Evolutionary conservation across 2,113 vertebrate species (phyloP), one percentile per base, ranked within the genome.

Genomic region (Spermophilus dauricus): DNA sequence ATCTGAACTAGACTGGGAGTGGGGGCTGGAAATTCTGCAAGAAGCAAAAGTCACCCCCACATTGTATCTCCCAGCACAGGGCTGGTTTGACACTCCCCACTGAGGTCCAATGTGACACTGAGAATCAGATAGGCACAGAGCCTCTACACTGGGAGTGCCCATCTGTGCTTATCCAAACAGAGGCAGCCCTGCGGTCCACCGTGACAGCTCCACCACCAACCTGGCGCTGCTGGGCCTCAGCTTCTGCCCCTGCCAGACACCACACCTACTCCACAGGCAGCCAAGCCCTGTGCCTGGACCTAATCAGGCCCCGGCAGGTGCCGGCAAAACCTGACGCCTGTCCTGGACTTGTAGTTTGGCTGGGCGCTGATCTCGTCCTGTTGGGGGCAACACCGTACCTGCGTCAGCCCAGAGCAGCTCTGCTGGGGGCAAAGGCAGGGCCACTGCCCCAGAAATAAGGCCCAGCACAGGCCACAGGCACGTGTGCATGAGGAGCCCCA

Each of bases 241-340:
- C 34, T 51, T 86, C 42, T 18, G 45, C 4, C 6, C 90, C 90
- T 8, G 26, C 39, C 42, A 39, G 76, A 70, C 7, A 39, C 28
- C 53, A 24, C 34, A 18, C 28, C 69, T 28, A 5, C 45, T 32
- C 80, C 39, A 30, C 10, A 1, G 67, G 70, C 16, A 8, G 56
- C 81, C 30, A 8, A 28, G 39, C 45, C 39, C 9, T 2, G 56
- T 0, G 0, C 87, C 45, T 6, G 37, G 37, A 34, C 0, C 0
- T 3, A 16, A 24, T 28, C 1, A 13, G 51, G 58, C 28, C 83
- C 48, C 65, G 0, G 13, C 4, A 22, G 10, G 7, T 2, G 39
- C 76, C 34, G 37, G 61, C 83, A 24, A 34, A 34, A 61, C 39
- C 24, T 18, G 2, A 30, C 9, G 58, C 5, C 73, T 39, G 16